phyloP scores from a whole-genome alignment of 2,797 vertebrate species.

The Limosa lapponica region DNA sequence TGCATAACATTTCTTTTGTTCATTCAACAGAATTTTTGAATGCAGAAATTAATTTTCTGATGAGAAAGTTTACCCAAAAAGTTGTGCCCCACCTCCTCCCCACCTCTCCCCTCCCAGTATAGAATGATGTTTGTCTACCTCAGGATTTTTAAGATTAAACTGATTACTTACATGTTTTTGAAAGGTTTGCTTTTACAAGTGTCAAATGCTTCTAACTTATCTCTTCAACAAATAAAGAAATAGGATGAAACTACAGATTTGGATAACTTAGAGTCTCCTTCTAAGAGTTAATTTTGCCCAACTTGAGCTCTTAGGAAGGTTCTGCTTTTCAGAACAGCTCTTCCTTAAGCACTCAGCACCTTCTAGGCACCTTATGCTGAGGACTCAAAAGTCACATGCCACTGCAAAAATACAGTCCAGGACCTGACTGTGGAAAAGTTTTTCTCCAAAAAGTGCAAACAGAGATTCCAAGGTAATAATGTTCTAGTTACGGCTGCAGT shows the following conservation, averaged over 20 bases:
- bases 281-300: neutral
- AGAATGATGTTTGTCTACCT: neutral
- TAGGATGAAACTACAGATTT: neutral
- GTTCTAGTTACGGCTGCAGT: neutral
- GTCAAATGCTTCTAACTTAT: neutral
- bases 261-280: neutral
- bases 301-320: neutral
- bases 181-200: neutral
- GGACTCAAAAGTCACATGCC: neutral
- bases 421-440: neutral
- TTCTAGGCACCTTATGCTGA: neutral
- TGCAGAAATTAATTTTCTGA: neutral
- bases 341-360: neutral
- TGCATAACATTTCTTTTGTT: neutral
- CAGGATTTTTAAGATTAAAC: neutral
- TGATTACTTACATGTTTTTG: neutral
- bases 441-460: neutral
- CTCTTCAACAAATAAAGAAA: neutral
- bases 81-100: neutral
- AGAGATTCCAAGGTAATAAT: neutral
- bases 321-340: neutral
- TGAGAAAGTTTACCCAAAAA: neutral
- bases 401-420: neutral
- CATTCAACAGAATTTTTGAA: neutral
- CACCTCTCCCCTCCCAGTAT: rapidly evolving